Percentiles rank a stretch among this genome's conserved stretches.
Conservation (phyloP, 2,113 vertebrate genomes). For the Rhinichthys klamathensis region DNA sequence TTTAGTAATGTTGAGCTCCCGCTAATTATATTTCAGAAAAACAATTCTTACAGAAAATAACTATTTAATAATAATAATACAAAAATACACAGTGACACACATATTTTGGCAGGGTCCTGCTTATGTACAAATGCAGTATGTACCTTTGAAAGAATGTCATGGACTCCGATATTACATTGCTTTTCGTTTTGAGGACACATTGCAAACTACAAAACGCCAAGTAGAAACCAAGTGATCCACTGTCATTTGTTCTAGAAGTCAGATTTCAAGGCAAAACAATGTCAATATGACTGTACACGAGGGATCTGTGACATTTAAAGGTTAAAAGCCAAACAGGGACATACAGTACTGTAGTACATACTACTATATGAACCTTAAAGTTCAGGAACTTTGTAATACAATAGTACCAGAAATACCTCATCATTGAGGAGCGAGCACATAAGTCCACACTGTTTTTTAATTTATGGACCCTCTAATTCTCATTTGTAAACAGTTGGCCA, state of each 20-base stretch:
- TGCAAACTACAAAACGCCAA: background rate
- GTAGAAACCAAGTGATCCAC: background rate
- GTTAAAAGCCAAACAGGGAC: background rate
- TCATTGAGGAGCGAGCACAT: constrained; percentile 9
- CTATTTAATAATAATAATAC: too few relatives aligned
- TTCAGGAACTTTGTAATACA: constrained; percentile 6
- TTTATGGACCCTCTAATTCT: constrained; percentile 36
- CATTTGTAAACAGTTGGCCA: constrained; percentile 20
- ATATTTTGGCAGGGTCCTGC: background rate
- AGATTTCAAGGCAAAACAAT: background rate
- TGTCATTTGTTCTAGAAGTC: background rate
- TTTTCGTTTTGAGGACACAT: background rate
- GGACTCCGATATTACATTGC: background rate
- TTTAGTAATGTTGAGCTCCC: too few relatives aligned
- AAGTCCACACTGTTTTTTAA: constrained; percentile 32
- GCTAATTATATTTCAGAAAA: too few relatives aligned
- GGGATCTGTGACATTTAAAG: background rate
- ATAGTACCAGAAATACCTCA: constrained; percentile 4
- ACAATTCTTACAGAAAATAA: too few relatives aligned
- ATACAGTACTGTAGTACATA: background rate
- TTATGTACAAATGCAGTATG: background rate
- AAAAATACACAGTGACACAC: too few relatives aligned
- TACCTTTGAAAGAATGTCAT: background rate
- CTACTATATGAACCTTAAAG: background rate
- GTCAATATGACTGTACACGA: background rate